Evolutionary conservation across 2,797 vertebrate genomes (phyloP), one percentile per base, ranked within the genome.

Genomic region (Pipistrellus nathusii): DNA sequence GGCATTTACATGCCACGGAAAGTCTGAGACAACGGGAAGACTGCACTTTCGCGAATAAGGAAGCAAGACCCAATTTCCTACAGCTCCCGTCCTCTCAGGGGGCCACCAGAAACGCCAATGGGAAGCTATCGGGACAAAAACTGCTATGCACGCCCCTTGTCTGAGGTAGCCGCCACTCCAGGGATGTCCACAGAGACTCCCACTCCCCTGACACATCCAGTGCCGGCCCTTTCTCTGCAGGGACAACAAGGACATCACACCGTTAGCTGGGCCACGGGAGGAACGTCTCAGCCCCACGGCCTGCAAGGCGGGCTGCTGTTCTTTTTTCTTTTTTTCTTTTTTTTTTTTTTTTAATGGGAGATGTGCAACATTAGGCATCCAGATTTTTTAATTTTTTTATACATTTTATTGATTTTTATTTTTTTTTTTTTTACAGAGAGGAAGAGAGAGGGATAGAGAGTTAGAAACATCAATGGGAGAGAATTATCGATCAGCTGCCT

Each of bases 1-100:
- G 93, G 93, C 96, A 96, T 92, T 80, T 96, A 97, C 97, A 97
- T 91, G 96, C 75, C 97, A 97, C 95, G 96, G 97, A 98, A 98
- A 98, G 93, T 95, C 96, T 96, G 71, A 94, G 91, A 96, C 96
- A 97, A 97, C 94, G 94, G 94, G 94, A 95, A 32, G 72, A 57
- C 96, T 90, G 71, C 66, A 96, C 93, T 93, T 95, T 93, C 91
- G 93, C 93, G 95, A 96, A 94, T 97, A 96, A 97, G 97, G 97
- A 98, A 98, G 97, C 97, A 91, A 94, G 81, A 92, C 75, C 93
- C 85, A 59, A 94, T 75, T 95, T 94, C 96, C 96, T 92, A 88
- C 78, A 88, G 93, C 94, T 81, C 82, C 41, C 0, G 9, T 91
- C 69, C 94, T 83, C 64, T 2, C 0, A 35, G 62, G 85, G 55